Base-by-base conservation (phyloP, 1,140 invertebrate species). In the Coenobita brevimanus region DNA sequence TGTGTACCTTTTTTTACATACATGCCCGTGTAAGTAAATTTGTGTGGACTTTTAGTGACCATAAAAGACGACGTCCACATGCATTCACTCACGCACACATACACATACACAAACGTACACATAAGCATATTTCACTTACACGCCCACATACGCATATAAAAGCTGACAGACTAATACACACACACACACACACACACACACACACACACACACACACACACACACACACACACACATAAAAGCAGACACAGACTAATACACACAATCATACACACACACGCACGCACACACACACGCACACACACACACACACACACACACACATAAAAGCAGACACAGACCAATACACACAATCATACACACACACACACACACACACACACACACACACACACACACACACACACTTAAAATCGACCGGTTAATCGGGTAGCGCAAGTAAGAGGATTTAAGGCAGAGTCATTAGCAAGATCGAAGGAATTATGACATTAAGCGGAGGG, bases 161-260 rank as follows among this genome's bases (percentile, higher is more conserved):
- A 17, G 64, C 64, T 67, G 24, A 67, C 27, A 67, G 15, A 30
- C n/a, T n/a, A n/a, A n/a, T n/a, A n/a, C n/a, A n/a, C n/a, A n/a
- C n/a, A n/a, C n/a, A n/a, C n/a, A n/a, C 27, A 24, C 27, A 27
- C 8, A 30, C 27, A 67, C 27, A 30, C 64, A 67, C 6, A 24
- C 24, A 30, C 6, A 67, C 27, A 27, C 27, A 67, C 13, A 67
- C 6, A 67, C 27, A 67, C 4, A 30, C 64, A 67, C 24, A 67
- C 24, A 67, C 15, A 67, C 64, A 67, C 8, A 67, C 8, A 67
- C 64, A 67, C 64, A 67, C n/a, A n/a, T n/a, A n/a, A n/a, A n/a
- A n/a, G n/a, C n/a, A n/a, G n/a, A n/a, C n/a, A n/a, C n/a, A n/a
- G n/a, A n/a, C n/a, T n/a, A n/a, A n/a, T n/a, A n/a, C n/a, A n/a